Base-by-base conservation (phyloP, 2,888 invertebrate genomes). In the Campoletis raptor region DNA sequence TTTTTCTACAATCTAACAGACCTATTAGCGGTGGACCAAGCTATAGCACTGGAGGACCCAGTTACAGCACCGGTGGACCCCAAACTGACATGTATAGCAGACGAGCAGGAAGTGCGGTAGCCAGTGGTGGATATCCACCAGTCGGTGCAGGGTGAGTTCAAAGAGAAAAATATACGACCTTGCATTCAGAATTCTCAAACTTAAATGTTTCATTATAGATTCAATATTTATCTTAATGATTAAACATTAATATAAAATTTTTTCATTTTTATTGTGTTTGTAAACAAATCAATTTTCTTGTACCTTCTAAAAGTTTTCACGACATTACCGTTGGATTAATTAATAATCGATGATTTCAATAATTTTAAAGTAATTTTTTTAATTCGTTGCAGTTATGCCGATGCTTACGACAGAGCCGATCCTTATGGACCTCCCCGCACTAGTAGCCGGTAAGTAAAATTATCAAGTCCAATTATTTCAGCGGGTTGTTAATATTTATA, bases 21-120 rank as follows among this genome's bases (percentile, higher is more conserved):
- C 92, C 93, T 83, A 92, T 94, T 90, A 93, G 93, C 88, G 92
- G 94, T 91, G 88, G 93, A 88, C 94, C 93, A 52, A 93, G 91
- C 88, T 94, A 94, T 89, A 94, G 91, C 87, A 91, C 92, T 80
- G 92, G 92, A 73, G 92, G 91, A 76, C 91, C 92, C 10, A 92
- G 90, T 87, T 93, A 93, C 87, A 92, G 90, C 80, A 92, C 94
- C 90, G 94, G 94, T 87, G 93, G 93, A 87, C 93, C 93, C 79
- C 94, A 94, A 90, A 90, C 93, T 81, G 94, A 94, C 85, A 93
- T 93, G 93, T 94, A 93, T 88, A 94, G 94, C 90, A 92, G 94
- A 91, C 92, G 94, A 91, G 91, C 94, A 82, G 94, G 94, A 83
- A 93, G 92, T 86, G 90, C 94, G 54, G 94, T 93, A 77, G 91